A percentile compares a stretch with the other conserved stretches of the same genome.
These are phyloP conservation scores for Lepidochitona cinerea DNA, from an alignment of 2,888 invertebrate genomes.

Conservation along the genomic window DNA sequence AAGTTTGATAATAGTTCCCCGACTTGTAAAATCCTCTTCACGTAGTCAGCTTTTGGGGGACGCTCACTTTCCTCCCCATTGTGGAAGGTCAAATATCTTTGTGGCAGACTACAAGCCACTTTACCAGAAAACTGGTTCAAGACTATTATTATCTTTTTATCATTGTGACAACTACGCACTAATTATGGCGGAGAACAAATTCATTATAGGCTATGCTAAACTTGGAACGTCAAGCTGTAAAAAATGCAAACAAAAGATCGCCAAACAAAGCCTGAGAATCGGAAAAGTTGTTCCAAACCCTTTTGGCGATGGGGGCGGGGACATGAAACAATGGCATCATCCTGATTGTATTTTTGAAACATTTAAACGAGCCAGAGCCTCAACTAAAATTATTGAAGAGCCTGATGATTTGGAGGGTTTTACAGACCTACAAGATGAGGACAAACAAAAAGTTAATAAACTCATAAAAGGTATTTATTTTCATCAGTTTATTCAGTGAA, in stretches of 20 bases:
- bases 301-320: constrained; percentile 79
- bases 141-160: neutral
- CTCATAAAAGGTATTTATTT: constrained; percentile 75
- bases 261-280: constrained; percentile 80
- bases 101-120: too few relatives aligned
- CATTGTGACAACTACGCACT: neutral
- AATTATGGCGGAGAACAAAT: constrained; percentile 69
- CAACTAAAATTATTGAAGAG: constrained; percentile 86
- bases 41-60: too few relatives aligned
- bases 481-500: too few relatives aligned
- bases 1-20: too few relatives aligned
- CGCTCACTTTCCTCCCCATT: too few relatives aligned
- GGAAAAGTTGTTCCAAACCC: constrained; percentile 86
- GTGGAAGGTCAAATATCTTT: too few relatives aligned
- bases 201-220: constrained; percentile 84
- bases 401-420: constrained; percentile 86
- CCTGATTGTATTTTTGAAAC: constrained; percentile 84
- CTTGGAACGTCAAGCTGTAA: constrained; percentile 86
- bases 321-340: constrained; percentile 89
- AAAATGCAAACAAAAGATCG: constrained; percentile 86
- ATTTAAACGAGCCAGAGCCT: constrained; percentile 83
- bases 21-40: too few relatives aligned
- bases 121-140: too few relatives aligned
- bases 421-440: constrained; percentile 78
- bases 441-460: constrained; percentile 78